Percentiles rank a stretch among this genome's conserved stretches.
Evolutionary conservation across 2,888 invertebrate species (phyloP).

Genomic region (Aphodius granarius): DNA sequence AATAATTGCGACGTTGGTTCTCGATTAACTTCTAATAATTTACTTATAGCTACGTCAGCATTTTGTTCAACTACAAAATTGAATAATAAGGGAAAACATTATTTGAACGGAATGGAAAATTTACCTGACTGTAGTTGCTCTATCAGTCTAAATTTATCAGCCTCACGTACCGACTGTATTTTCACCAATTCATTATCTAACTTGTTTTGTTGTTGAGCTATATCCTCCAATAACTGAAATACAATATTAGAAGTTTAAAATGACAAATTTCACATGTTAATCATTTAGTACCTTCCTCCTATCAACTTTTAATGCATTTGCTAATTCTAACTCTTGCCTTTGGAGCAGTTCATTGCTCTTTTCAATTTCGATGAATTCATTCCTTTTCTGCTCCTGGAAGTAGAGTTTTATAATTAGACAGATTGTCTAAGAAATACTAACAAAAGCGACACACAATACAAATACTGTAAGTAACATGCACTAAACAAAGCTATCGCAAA

Average conservation of each 20-base stretch:
- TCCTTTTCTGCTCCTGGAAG: slow-evolving; percentile 58
- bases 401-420: not conserved
- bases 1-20: slow-evolving; percentile 66
- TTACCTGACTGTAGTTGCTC: slow-evolving; percentile 62
- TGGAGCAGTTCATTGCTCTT: slow-evolving; percentile 65
- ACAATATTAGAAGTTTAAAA: slow-evolving; percentile 23
- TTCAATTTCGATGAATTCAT: slow-evolving; percentile 61
- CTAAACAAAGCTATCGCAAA: slow-evolving; percentile 41
- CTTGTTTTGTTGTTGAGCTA: slow-evolving; percentile 65
- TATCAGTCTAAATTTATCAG: slow-evolving; percentile 62
- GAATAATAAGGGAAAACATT: not conserved
- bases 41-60: slow-evolving; percentile 66
- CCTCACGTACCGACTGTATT: slow-evolving; percentile 68
- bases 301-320: slow-evolving; percentile 64
- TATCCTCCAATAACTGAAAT: slow-evolving; percentile 56
- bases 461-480: slow-evolving; percentile 36
- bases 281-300: slow-evolving; percentile 57
- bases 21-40: slow-evolving; percentile 64
- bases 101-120: not conserved
- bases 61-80: slow-evolving; percentile 61
- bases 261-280: not conserved
- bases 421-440: slow-evolving; percentile 8
- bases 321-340: slow-evolving; percentile 66
- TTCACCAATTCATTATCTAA: slow-evolving; percentile 69
- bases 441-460: slow-evolving; percentile 24